Evolutionary conservation across 2,888 invertebrate species (phyloP).

Genomic region (Ochropleura plecta): DNA sequence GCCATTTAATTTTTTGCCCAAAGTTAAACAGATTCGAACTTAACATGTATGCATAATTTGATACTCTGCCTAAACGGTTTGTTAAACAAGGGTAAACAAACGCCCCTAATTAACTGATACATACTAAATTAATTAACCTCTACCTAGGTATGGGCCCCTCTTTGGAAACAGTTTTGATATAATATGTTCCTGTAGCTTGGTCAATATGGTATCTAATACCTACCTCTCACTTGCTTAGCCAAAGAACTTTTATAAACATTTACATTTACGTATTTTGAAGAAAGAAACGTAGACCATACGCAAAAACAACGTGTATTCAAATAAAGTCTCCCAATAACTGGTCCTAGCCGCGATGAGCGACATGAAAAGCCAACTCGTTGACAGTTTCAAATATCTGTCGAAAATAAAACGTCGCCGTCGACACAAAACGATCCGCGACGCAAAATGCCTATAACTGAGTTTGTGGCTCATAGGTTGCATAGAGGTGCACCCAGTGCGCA

Average conservation of each 20-base stretch:
- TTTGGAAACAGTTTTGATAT: neutral
- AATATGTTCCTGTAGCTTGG: neutral
- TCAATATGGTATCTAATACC: neutral
- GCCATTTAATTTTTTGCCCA: neutral
- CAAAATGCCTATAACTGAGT: constrained; percentile 80
- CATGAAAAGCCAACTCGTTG: constrained; percentile 48
- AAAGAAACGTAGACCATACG: neutral
- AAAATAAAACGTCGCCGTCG: constrained; percentile 59
- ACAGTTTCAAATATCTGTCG: constrained; percentile 51
- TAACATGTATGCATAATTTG: neutral
- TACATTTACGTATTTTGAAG: neutral
- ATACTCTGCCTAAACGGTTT: neutral
- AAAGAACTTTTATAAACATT: neutral
- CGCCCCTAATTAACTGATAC: neutral
- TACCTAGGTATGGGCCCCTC: neutral
- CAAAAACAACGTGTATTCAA: constrained; percentile 6
- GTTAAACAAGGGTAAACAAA: neutral
- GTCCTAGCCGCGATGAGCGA: constrained; percentile 12
- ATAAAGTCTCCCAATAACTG: constrained; percentile 23
- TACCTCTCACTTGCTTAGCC: neutral
- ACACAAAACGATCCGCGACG: constrained; percentile 68
- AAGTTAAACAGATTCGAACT: neutral
- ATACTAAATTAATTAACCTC: neutral
- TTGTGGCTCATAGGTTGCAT: constrained; percentile 75
- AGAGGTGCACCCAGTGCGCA: constrained; percentile 72